Percentiles rank a stretch among this genome's conserved stretches.
Conservation (phyloP, 2,888 invertebrate genomes). For the Leptinotarsa juncta region DNA sequence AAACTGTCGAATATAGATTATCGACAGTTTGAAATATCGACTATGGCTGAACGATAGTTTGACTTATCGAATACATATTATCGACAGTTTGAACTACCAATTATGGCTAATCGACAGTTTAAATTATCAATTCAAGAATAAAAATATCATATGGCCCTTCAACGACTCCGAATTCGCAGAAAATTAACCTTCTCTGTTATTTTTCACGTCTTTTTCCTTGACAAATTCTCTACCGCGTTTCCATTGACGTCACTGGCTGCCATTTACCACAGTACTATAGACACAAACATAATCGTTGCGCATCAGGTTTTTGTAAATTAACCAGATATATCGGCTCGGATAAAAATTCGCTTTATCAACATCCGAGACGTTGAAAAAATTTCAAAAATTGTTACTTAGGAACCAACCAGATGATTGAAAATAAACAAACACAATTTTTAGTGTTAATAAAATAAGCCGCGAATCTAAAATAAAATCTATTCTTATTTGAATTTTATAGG, state of each 20-base stretch:
- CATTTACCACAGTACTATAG: not conserved
- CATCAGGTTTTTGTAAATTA: slow-evolving; percentile 16
- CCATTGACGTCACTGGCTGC: slow-evolving; percentile 5
- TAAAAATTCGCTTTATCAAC: slow-evolving; percentile 9
- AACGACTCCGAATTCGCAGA: too few relatives aligned
- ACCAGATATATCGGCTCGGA: not conserved
- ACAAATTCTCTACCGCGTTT: not conserved
- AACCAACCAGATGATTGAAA: slow-evolving; percentile 16
- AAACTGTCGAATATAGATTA: too few relatives aligned
- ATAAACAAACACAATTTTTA: slow-evolving; percentile 20
- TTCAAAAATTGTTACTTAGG: slow-evolving; percentile 9
- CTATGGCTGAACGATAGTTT: too few relatives aligned
- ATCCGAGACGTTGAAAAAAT: slow-evolving; percentile 10
- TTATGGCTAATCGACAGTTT: too few relatives aligned
- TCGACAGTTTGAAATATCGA: too few relatives aligned
- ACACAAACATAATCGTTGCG: slow-evolving; percentile 5
- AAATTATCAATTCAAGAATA: too few relatives aligned
- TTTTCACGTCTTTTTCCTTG: not conserved
- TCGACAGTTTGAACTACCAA: too few relatives aligned
- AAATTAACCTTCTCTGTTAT: not conserved
- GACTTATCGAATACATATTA: too few relatives aligned
- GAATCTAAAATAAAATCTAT: slow-evolving; percentile 32
- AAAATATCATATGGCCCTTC: too few relatives aligned
- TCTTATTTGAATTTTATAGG: slow-evolving; percentile 34
- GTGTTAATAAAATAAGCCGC: slow-evolving; percentile 26